Percentiles rank a stretch among this genome's conserved stretches.
These are phyloP conservation scores for Tyto alba DNA, from an alignment of 2,113 vertebrate species.

Conservation along the genomic window DNA sequence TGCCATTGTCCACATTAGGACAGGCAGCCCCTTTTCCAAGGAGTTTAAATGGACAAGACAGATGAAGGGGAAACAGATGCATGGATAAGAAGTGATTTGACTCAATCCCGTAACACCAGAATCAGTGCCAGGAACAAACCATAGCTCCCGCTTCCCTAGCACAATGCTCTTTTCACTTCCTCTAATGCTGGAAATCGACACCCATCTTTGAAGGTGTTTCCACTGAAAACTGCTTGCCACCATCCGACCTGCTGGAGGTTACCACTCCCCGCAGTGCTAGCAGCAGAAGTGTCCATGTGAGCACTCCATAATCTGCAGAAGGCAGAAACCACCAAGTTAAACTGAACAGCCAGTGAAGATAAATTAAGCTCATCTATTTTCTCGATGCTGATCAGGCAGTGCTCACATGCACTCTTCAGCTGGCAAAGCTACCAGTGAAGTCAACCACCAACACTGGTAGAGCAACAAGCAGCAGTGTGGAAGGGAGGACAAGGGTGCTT, in stretches of 20 bases:
- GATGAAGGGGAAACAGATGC: background rate
- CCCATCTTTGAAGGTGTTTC: background rate
- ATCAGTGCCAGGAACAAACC: background rate
- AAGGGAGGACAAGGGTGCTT: background rate
- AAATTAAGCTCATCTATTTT: background rate
- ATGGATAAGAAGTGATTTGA: background rate
- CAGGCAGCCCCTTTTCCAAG: background rate
- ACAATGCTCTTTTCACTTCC: background rate
- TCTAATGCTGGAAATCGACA: background rate
- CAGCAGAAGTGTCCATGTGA: background rate
- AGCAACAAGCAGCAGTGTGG: background rate
- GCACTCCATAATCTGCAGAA: background rate
- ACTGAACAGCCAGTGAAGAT: background rate
- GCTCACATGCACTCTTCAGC: background rate
- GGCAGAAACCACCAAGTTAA: background rate
- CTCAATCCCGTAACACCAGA: background rate
- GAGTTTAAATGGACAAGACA: background rate
- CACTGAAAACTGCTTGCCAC: background rate
- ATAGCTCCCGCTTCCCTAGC: background rate
- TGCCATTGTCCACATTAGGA: background rate
- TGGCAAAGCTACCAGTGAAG: background rate
- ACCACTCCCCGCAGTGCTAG: background rate
- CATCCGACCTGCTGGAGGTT: background rate
- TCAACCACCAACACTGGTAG: background rate
- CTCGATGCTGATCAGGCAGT: fast-evolving